Percentiles rank a stretch among this genome's conserved stretches.
Conservation (phyloP, 2,888 invertebrate genomes). For the Villa cingulata region DNA sequence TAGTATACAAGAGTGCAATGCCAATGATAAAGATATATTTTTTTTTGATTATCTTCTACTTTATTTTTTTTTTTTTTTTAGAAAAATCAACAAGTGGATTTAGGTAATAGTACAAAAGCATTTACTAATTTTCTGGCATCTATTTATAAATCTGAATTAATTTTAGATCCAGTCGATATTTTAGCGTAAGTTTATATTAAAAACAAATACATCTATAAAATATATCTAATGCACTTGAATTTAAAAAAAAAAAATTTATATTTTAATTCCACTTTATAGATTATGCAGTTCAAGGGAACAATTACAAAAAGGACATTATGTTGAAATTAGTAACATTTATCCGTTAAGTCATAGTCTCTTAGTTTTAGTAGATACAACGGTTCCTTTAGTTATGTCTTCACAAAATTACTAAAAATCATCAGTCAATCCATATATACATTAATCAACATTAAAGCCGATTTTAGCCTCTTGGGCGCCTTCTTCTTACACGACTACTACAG, state of each 20-base stretch:
- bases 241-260: too few relatives aligned
- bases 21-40: not conserved
- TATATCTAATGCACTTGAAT: too few relatives aligned
- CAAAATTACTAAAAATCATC: too few relatives aligned
- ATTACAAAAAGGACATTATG: constrained; percentile 39
- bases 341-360: constrained; percentile 45
- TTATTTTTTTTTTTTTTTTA: not conserved
- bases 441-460: too few relatives aligned
- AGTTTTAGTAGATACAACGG: constrained; percentile 48
- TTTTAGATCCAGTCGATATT: constrained; percentile 39
- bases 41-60: not conserved
- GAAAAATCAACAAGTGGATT: constrained; percentile 16
- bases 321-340: constrained; percentile 41
- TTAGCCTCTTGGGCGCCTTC: too few relatives aligned
- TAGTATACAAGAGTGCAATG: too few relatives aligned
- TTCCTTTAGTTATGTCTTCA: constrained; percentile 36
- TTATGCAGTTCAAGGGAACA: constrained; percentile 43
- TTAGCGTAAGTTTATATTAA: constrained; percentile 37
- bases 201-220: not conserved
- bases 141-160: constrained; percentile 35
- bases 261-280: constrained; percentile 23
- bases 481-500: too few relatives aligned
- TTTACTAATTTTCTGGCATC: constrained; percentile 35
- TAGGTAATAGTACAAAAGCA: constrained; percentile 33
- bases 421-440: too few relatives aligned